These are phyloP conservation scores for Chamaea fasciata DNA, from an alignment of 2,113 vertebrate species.

Conservation along the genomic window DNA sequence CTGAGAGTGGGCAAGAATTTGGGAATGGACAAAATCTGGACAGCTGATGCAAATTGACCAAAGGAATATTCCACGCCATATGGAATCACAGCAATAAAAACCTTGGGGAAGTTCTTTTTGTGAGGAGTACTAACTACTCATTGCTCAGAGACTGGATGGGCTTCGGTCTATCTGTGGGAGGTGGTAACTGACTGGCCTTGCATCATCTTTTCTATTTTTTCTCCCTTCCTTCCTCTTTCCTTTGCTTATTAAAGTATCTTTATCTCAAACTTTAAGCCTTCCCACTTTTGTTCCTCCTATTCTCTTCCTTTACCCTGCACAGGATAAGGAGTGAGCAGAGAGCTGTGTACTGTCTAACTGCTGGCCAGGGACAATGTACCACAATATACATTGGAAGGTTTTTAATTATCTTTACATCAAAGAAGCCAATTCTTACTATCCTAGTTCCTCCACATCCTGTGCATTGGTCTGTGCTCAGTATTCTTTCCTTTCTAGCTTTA, in stretches of 20 bases:
- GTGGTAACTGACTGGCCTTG: not conserved
- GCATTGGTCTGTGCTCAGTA: not conserved
- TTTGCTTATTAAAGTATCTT: not conserved
- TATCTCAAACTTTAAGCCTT: not conserved
- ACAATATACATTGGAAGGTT: not conserved
- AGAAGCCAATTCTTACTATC: not conserved
- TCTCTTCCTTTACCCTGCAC: not conserved
- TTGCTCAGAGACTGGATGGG: not conserved
- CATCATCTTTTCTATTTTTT: not conserved
- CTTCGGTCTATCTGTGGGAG: not conserved
- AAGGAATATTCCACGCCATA: not conserved
- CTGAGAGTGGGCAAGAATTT: not conserved
- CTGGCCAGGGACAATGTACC: not conserved
- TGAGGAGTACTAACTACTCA: rapidly evolving
- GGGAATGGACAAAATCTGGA: not conserved
- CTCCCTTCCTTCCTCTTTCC: not conserved
- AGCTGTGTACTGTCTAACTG: not conserved
- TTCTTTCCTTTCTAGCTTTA: not conserved
- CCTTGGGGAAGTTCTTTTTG: not conserved
- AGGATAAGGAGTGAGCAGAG: not conserved
- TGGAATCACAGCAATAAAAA: not conserved
- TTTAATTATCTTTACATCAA: not conserved
- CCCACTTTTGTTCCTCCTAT: not conserved
- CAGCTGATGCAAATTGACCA: rapidly evolving
- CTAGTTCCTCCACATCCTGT: not conserved